Evolutionary conservation across 2,888 invertebrate genomes (phyloP).

Genomic region (Buathra laborator): DNA sequence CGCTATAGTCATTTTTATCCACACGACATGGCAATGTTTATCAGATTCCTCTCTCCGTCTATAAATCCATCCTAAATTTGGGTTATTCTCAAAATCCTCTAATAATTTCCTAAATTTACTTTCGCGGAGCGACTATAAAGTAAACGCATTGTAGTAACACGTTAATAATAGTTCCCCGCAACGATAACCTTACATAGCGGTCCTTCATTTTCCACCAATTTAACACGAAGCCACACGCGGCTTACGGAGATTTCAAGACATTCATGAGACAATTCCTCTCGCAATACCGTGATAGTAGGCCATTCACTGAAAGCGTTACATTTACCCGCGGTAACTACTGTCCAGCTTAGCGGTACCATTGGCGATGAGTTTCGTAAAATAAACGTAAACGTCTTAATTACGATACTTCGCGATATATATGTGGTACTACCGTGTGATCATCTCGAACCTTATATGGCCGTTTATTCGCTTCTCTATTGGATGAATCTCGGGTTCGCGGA

Average conservation of each 20-base stretch:
- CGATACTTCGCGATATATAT: not conserved
- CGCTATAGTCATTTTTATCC: no score
- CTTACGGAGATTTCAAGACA: constrained; percentile 14
- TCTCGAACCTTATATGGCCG: not conserved
- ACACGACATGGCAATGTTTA: no score
- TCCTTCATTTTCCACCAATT: constrained; percentile 44
- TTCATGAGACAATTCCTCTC: constrained; percentile 5
- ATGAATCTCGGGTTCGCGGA: constrained; percentile 15
- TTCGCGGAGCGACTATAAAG: not conserved
- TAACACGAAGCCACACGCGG: constrained; percentile 26
- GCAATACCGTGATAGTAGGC: constrained; percentile 36
- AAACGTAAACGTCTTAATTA: constrained; percentile 41
- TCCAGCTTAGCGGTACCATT: not conserved
- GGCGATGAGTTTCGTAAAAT: constrained; percentile 32
- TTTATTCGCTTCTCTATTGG: constrained; percentile 2
- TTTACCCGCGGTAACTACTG: not conserved
- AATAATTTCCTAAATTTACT: not conserved
- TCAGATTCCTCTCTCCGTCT: no score
- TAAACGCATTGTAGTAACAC: not conserved
- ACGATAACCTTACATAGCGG: not conserved
- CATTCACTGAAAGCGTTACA: constrained; percentile 48
- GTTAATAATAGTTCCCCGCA: not conserved
- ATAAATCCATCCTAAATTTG: not conserved
- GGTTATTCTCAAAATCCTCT: not conserved
- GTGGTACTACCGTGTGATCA: not conserved